Evolutionary conservation across 92 coral and sea anemone species (phyloP), one percentile per base, ranked within the genome.

Genomic region (Bergia sp.): DNA sequence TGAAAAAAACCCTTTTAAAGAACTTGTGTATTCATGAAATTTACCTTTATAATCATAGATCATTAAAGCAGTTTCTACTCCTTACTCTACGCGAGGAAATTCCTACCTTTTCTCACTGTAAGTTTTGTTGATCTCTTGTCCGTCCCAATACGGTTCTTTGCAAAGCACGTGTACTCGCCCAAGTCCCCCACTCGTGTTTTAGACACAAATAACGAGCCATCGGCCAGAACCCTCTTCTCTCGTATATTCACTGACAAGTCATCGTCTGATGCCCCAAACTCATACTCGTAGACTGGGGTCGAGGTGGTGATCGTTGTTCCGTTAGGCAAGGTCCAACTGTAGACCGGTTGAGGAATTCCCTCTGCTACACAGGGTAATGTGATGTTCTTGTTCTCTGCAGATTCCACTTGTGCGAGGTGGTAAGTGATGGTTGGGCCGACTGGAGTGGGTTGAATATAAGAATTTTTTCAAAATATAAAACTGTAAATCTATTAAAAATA

Each of bases 141-240:
- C 64, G 58, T 49, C 41, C 97, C 97, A 65, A 91, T 11, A 5
- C 53, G 73, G 57, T 91, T 94, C 66, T 20, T 84, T 11, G 91
- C 97, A 12, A 87, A 79, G 76, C 95, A 94, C 88, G 91, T 91
- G 72, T 92, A 94, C 7, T 92, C 29, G 12, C 97, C 97, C 65
- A 76, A 53, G 77, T 94, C 95, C 18, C 43, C 9, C 2, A 76
- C 89, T 45, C 91, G 92, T 4, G 92, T 80, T 58, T 85, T 82
- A 16, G 86, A 92, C 5, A 94, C 79, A 16, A 92, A 40, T 77
- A 94, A 83, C 12, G 95, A 94, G 15, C 95, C 92, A 53, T 92
- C 97, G 1, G 77, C 43, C 65, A 91, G 89, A 3, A 53, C 82
- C 57, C 67, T 91, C 43, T 84, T 85, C 61, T 92, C 75, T 15